Conservation (phyloP, 2,797 vertebrate species). For the Lycodopsis pacificus region DNA sequence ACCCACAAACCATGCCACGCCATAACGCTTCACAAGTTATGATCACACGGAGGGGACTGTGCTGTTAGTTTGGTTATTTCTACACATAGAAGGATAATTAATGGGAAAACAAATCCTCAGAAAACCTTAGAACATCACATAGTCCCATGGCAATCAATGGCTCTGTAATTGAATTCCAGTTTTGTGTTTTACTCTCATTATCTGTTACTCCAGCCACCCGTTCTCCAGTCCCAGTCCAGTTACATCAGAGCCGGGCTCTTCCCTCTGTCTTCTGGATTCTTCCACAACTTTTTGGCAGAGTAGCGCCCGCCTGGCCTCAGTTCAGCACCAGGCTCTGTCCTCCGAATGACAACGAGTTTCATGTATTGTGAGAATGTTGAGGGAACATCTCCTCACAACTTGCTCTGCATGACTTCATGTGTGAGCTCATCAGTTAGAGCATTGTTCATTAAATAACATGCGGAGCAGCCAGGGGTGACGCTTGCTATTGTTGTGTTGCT, state of each 20-base stretch:
- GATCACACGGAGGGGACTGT: conserved; percentile 26
- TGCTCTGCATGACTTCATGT: conserved; percentile 10
- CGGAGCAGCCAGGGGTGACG: not conserved
- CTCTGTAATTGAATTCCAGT: not conserved
- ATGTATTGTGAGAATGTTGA: conserved; percentile 42
- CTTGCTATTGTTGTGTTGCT: not conserved
- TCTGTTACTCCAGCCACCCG: not conserved
- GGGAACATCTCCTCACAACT: conserved; percentile 17
- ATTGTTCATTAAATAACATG: not conserved
- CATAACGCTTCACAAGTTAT: conserved; percentile 30
- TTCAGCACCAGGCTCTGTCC: conserved; percentile 45
- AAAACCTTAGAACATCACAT: not conserved
- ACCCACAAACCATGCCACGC: conserved; percentile 34
- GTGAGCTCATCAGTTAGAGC: conserved; percentile 10
- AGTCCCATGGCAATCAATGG: not conserved
- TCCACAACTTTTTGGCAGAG: conserved; percentile 50
- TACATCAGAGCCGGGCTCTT: conserved; percentile 35
- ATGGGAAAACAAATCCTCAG: not conserved
- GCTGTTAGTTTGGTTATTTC: conserved; percentile 5
- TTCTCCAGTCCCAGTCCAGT: conserved; percentile 14
- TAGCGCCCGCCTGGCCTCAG: conserved; percentile 32
- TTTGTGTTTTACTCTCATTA: conserved; percentile 5
- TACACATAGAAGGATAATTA: not conserved
- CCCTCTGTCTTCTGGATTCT: conserved; percentile 37
- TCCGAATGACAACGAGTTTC: conserved; percentile 62